Percentiles rank a stretch among this genome's conserved stretches.
Conservation (phyloP, 2,797 vertebrate genomes). For the Rhincodon typus region DNA sequence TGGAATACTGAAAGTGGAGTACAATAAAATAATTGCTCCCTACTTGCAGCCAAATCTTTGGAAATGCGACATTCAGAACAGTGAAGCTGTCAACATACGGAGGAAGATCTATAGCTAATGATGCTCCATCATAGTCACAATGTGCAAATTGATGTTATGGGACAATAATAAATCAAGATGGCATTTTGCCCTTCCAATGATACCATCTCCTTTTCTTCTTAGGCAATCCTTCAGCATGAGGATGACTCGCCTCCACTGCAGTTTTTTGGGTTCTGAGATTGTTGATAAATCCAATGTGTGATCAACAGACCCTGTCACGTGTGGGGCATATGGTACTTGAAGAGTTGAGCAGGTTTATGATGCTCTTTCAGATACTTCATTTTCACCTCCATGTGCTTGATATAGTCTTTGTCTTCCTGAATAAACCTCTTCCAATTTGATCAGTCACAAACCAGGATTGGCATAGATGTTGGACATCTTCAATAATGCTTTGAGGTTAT, state of each 20-base stretch:
- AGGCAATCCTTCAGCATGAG: neutral
- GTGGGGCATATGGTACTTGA: no score
- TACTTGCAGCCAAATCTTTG: neutral
- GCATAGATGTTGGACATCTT: no score
- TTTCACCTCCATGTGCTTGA: no score
- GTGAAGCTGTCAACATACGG: neutral
- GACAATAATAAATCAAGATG: neutral
- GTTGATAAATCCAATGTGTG: neutral
- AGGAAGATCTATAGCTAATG: neutral
- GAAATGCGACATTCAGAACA: no score
- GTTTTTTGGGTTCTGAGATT: no score
- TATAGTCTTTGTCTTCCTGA: no score
- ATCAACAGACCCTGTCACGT: neutral
- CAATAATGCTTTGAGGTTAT: no score
- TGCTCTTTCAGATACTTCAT: no score
- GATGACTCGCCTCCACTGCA: neutral
- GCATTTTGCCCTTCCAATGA: neutral
- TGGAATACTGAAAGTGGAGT: neutral
- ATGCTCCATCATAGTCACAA: neutral
- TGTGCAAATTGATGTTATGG: neutral
- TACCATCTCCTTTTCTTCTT: neutral
- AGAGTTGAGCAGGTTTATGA: no score
- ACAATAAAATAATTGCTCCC: neutral
- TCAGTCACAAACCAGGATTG: no score
- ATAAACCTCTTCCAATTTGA: no score